Base-by-base conservation (phyloP, 2,113 vertebrate genomes). In the Hydropotes inermis region DNA sequence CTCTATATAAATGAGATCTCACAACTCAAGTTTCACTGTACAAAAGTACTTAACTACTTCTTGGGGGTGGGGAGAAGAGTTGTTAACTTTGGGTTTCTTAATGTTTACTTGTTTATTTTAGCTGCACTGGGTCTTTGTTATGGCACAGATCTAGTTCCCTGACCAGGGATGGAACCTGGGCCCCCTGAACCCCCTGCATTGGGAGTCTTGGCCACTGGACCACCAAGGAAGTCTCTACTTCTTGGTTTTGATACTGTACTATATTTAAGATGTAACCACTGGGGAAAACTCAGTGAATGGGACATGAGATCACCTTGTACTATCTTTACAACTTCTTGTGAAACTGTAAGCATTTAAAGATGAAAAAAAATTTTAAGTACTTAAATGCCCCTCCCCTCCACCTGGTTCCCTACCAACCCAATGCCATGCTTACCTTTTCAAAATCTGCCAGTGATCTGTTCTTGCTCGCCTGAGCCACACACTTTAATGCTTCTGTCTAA, bases 381-480 rank as follows among this genome's bases (percentile, higher is more conserved):
- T 78, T 93, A 83, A 89, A 89, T 45, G 27, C 12, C 13, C 61
- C 33, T 85, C 67, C 89, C 85, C 28, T 74, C 82, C 16, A 92
- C 76, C 89, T 61, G 25, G 17, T 84, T 90, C 92, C 92, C 67
- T 64, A 86, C 47, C 92, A 96, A 88, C 60, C 90, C 92, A 88
- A 47, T 50, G 64, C 21, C 95, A 87, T 82, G 96, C 99, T 99
- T 98, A 99, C 99, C 99, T 99, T 99, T 98, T 99, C 99, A 99
- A 99, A 99, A 97, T 99, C 99, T 96, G 99, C 99, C 99, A 99
- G 99, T 1, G 99, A 99, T 97, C 99, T 99, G 99, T 99, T 99
- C 99, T 99, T 99, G 98, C 99, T 99, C 98, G 99, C 99, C 98
- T 99, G 99, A 89, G 99, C 99, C 98, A 99, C 99, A 93, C 99